phyloP scores from a whole-genome alignment of 2,797 vertebrate genomes.

The Craterocephalus amniculus region DNA sequence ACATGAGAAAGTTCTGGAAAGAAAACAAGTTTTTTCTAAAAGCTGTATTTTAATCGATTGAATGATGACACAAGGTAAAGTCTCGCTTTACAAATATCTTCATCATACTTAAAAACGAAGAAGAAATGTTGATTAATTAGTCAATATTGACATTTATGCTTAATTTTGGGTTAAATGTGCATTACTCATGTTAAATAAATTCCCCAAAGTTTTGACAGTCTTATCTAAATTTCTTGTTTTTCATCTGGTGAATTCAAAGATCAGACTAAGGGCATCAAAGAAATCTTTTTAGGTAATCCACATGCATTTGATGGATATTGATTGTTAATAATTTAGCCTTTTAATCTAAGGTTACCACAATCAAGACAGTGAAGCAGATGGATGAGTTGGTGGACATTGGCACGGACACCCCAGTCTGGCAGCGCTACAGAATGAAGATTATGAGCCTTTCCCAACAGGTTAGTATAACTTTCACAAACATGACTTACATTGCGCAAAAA shows the following conservation, averaged over 20 bases:
- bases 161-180: background rate
- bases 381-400: conserved; percentile 95
- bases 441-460: conserved; percentile 92
- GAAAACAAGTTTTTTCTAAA: background rate
- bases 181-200: background rate
- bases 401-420: conserved; percentile 89
- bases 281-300: background rate
- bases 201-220: background rate
- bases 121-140: background rate
- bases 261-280: background rate
- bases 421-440: conserved; percentile 89
- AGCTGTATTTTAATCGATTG: background rate
- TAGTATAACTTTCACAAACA: conserved; percentile 27
- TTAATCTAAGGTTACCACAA: conserved; percentile 92
- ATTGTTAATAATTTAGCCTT: background rate
- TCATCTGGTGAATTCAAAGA: background rate
- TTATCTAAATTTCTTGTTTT: background rate
- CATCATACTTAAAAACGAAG: background rate
- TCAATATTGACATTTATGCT: background rate
- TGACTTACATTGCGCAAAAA: background rate
- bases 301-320: background rate
- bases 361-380: conserved; percentile 95
- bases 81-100: background rate
- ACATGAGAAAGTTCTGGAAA: too few species aligned
- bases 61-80: background rate